Percentiles rank a stretch among this genome's conserved stretches.
These are phyloP conservation scores for Acrobeloides nanus DNA, from an alignment of 2,888 invertebrate species.

Conservation along the genomic window DNA sequence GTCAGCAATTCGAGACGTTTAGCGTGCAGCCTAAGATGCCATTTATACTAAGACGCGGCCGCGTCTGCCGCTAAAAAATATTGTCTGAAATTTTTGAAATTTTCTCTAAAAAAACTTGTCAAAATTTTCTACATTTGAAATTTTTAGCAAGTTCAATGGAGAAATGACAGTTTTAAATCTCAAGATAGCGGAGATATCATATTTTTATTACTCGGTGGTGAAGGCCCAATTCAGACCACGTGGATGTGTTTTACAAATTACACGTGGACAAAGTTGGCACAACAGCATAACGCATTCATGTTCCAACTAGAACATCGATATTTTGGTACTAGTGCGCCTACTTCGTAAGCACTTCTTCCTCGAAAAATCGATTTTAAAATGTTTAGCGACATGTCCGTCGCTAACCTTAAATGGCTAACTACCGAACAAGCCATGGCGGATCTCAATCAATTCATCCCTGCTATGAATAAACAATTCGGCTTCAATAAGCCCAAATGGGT, in stretches of 20 bases:
- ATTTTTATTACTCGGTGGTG: conserved; percentile 90
- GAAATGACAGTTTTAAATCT: no score
- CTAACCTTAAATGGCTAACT: conserved; percentile 71
- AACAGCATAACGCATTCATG: conserved; percentile 33
- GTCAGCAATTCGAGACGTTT: no score
- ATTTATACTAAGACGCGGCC: no score
- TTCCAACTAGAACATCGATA: conserved; percentile 45
- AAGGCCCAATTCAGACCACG: conserved; percentile 62
- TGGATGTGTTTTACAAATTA: conserved; percentile 19
- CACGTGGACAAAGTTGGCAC: conserved; percentile 28
- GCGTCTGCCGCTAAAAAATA: no score
- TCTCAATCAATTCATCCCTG: conserved; percentile 71
- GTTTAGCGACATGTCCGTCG: conserved; percentile 66
- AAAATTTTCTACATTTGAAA: no score
- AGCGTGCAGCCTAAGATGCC: no score
- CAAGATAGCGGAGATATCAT: no score
- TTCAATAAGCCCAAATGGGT: conserved; percentile 42
- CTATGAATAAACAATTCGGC: conserved; percentile 21
- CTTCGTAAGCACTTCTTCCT: neutral
- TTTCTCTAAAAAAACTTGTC: no score
- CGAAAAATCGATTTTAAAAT: neutral
- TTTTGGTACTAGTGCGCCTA: conserved; percentile 26
- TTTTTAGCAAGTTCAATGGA: no score
- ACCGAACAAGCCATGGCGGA: conserved; percentile 66
- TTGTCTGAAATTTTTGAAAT: no score